A percentile compares a stretch with the other conserved stretches of the same genome.
Evolutionary conservation across 2,113 vertebrate genomes (phyloP).

Genomic region (Tichodroma muraria): DNA sequence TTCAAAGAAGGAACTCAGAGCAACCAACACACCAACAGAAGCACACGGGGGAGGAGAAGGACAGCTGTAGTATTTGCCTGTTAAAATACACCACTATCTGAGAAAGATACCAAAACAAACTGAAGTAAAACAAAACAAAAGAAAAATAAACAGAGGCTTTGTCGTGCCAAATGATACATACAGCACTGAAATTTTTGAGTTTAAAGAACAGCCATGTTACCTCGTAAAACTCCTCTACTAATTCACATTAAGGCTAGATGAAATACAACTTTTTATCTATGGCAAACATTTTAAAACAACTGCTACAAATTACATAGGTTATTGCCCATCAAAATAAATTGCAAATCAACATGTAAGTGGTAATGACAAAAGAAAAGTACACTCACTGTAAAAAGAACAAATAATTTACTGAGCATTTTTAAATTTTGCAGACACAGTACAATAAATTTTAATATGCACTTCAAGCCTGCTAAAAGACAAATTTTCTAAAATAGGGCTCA

Average conservation of each 20-base stretch:
- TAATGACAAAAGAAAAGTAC: not conserved
- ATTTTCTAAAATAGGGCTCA: not conserved
- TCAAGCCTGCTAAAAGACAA: not conserved
- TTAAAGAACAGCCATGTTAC: not conserved
- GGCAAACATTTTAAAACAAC: not conserved
- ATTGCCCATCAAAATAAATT: not conserved
- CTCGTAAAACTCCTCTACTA: not conserved
- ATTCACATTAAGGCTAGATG: not conserved
- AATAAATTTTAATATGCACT: not conserved
- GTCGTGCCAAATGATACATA: not conserved
- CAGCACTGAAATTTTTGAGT: not conserved
- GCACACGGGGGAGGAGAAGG: not conserved
- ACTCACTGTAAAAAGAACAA: not conserved
- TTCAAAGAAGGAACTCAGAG: not conserved
- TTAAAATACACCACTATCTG: not conserved
- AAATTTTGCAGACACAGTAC: not conserved
- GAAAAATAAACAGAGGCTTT: not conserved
- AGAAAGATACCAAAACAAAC: not conserved
- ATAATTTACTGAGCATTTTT: not conserved
- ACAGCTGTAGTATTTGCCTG: slow-evolving; percentile 12
- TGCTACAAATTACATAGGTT: not conserved
- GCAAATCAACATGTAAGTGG: not conserved
- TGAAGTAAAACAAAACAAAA: not conserved
- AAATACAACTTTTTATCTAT: accelerated
- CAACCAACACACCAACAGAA: not conserved